These are phyloP conservation scores for Sialis lutaria DNA, from an alignment of 2,888 invertebrate genomes.

Conservation along the genomic window DNA sequence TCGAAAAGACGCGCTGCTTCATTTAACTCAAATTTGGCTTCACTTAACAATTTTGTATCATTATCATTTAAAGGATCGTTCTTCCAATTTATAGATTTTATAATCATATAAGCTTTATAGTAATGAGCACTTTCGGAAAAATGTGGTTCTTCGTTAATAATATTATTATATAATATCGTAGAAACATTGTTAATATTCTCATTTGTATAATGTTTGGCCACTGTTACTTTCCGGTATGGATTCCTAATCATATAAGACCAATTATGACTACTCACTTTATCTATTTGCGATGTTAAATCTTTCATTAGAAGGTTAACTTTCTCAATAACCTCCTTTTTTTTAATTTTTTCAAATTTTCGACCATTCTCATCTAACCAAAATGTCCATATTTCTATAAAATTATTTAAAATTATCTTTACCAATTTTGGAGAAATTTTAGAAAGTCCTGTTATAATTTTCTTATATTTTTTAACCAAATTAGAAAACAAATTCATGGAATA, in stretches of 20 bases:
- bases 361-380: constrained; percentile 14
- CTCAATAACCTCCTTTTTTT: neutral
- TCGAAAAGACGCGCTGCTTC: constrained; percentile 9
- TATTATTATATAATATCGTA: constrained; percentile 11
- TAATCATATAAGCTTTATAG: constrained; percentile 14
- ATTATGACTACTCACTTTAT: constrained; percentile 7
- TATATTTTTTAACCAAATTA: constrained; percentile 9
- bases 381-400: constrained; percentile 13
- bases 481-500: constrained; percentile 11
- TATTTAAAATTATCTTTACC: constrained; percentile 10
- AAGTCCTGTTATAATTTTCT: constrained; percentile 1
- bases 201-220: too few relatives aligned
- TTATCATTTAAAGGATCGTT: too few relatives aligned
- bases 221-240: too few relatives aligned
- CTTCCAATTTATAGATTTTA: neutral
- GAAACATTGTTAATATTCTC: constrained; percentile 8
- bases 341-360: constrained; percentile 4
- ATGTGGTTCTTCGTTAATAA: constrained; percentile 13
- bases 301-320: neutral
- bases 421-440: constrained; percentile 6
- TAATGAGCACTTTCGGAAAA: constrained; percentile 16
- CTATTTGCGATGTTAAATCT: constrained; percentile 3
- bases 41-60: constrained; percentile 1
- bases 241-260: constrained; percentile 10
- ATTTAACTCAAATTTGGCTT: constrained; percentile 7